Percentiles rank a stretch among this genome's conserved stretches.
These are phyloP conservation scores for Mastomys coucha DNA, from an alignment of 2,113 vertebrate species.

Conservation along the genomic window DNA sequence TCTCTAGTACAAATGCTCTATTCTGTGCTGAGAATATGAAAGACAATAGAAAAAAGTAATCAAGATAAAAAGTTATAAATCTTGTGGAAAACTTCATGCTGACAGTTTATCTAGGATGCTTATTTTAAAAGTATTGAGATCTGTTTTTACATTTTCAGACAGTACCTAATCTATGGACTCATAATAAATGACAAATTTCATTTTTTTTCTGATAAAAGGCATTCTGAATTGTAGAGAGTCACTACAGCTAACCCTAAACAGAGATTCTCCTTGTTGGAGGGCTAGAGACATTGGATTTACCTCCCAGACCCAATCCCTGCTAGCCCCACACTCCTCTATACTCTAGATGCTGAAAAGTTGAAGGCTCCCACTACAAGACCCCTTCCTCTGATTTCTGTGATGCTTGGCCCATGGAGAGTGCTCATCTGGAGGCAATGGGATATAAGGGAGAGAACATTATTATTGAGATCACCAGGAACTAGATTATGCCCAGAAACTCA, in stretches of 20 bases:
- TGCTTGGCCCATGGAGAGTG: background rate
- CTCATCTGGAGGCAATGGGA: background rate
- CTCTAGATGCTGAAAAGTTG: background rate
- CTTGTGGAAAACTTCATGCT: background rate
- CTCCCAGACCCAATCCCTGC: background rate
- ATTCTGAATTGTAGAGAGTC: slow-evolving; percentile 20
- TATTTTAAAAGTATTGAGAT: background rate
- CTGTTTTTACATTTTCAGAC: slow-evolving; percentile 41
- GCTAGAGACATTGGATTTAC: background rate
- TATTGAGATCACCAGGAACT: background rate
- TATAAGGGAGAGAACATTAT: background rate
- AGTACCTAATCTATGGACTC: background rate
- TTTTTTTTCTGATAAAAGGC: background rate
- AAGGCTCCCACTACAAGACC: background rate
- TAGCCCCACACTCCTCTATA: background rate
- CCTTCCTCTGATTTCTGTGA: background rate
- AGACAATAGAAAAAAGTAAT: slow-evolving; percentile 52
- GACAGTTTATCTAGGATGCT: background rate
- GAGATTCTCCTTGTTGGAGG: background rate
- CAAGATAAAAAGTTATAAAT: background rate
- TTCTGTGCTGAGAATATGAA: background rate
- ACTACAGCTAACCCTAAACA: slow-evolving; percentile 21
- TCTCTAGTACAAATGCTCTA: slow-evolving; percentile 20
- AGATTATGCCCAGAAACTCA: background rate
- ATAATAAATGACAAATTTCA: background rate